Evolutionary conservation across 2,113 vertebrate genomes (phyloP).

Genomic region (Clinocottus analis): DNA sequence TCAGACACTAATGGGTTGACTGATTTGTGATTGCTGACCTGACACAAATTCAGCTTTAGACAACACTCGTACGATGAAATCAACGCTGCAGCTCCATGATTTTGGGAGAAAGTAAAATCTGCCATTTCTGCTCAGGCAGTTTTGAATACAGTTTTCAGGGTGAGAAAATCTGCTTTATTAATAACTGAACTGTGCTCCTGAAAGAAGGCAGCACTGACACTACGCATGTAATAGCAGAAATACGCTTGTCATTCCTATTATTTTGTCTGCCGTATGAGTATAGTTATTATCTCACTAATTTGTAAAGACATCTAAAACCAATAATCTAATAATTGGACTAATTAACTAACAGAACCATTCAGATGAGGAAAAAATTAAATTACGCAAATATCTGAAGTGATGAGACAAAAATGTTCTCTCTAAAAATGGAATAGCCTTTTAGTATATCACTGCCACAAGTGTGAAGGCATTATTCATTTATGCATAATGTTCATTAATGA

Average conservation of each 20-base stretch:
- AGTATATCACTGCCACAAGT: slow-evolving; percentile 57
- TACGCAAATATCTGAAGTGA: slow-evolving; percentile 33
- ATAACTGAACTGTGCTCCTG: background rate
- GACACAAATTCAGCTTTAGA: background rate
- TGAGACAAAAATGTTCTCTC: slow-evolving; percentile 35
- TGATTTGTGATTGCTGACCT: slow-evolving; percentile 5
- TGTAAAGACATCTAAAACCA: slow-evolving; percentile 27
- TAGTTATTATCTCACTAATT: slow-evolving; percentile 7
- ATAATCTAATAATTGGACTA: slow-evolving; percentile 2
- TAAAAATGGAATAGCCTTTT: slow-evolving; percentile 59
- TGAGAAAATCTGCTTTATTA: background rate
- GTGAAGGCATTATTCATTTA: slow-evolving; percentile 68
- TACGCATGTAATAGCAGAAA: background rate
- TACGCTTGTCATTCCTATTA: background rate
- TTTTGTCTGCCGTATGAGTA: background rate
- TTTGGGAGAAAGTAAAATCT: background rate
- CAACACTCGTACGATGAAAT: background rate
- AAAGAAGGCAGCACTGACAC: background rate
- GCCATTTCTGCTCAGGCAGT: background rate
- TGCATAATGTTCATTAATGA: slow-evolving; percentile 73
- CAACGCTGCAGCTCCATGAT: background rate
- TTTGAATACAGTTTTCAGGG: background rate
- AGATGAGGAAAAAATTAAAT: slow-evolving; percentile 19
- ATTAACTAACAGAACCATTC: slow-evolving; percentile 26
- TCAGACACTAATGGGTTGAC: background rate